Evolutionary conservation across 2,797 vertebrate genomes (phyloP).

Genomic region (Mus minutoides): DNA sequence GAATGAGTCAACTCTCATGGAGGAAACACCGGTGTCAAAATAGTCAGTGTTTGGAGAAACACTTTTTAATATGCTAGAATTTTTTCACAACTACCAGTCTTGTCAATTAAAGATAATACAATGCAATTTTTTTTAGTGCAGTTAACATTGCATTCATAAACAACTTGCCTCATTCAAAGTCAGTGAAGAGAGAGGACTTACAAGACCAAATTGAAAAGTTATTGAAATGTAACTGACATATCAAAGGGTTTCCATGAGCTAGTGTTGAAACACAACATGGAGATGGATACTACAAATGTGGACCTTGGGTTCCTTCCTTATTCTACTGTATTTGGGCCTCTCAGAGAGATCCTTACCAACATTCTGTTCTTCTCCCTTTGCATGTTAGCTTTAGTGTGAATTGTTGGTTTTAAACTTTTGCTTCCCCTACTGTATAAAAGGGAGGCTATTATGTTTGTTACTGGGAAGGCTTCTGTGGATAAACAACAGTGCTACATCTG

Average conservation of each 20-base stretch:
- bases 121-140: conserved; percentile 87
- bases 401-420: conserved; percentile 77
- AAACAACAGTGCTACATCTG: background rate
- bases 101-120: conserved; percentile 87
- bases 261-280: conserved; percentile 86
- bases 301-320: conserved; percentile 73
- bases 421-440: conserved; percentile 69
- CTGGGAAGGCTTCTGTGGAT: conserved; percentile 62
- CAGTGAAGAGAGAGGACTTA: conserved; percentile 88
- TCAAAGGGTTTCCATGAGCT: conserved; percentile 86
- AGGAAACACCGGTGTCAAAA: conserved; percentile 61
- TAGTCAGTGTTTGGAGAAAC: conserved; percentile 74
- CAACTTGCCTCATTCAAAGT: conserved; percentile 88
- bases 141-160: conserved; percentile 87
- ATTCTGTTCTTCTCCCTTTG: conserved; percentile 66
- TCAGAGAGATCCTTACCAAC: conserved; percentile 68
- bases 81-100: conserved; percentile 80
- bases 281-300: conserved; percentile 78
- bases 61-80: conserved; percentile 78
- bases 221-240: conserved; percentile 91
- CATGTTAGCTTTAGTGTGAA: conserved; percentile 70
- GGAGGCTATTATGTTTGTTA: background rate
- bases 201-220: conserved; percentile 87
- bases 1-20: conserved; percentile 45
- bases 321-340: conserved; percentile 73